A percentile compares a stretch with the other conserved stretches of the same genome.
Conservation (phyloP, 2,113 vertebrate genomes). For the Patagioenas fasciata region DNA sequence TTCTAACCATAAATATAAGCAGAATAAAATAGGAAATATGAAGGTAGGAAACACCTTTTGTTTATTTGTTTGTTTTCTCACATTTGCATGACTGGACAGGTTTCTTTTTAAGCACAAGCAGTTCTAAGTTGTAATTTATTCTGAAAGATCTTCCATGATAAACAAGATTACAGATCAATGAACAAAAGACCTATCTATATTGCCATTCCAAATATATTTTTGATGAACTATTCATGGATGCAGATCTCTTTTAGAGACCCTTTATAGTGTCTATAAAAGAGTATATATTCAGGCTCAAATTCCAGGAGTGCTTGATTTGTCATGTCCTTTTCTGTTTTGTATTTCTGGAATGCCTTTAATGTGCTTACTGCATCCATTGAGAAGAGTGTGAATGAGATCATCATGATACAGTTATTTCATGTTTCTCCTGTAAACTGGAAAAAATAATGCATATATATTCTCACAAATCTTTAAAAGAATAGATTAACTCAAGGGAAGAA, state of each 20-base stretch:
- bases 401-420: not conserved
- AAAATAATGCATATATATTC: not conserved
- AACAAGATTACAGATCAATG: not conserved
- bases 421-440: not conserved
- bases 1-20: not conserved
- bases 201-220: not conserved
- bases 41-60: not conserved
- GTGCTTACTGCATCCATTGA: not conserved
- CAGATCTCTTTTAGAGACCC: not conserved
- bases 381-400: not conserved
- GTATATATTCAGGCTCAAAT: not conserved
- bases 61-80: too few species aligned
- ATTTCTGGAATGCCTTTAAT: not conserved
- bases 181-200: not conserved
- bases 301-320: not conserved
- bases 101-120: not conserved
- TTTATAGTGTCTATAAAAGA: not conserved
- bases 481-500: not conserved
- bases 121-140: not conserved
- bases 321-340: not conserved
- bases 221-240: not conserved
- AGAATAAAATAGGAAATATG: not conserved
- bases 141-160: not conserved
- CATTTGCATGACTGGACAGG: not conserved
- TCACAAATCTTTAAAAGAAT: not conserved